Evolutionary conservation across 2,113 vertebrate genomes (phyloP).

Genomic region (Semnornis frantzii): DNA sequence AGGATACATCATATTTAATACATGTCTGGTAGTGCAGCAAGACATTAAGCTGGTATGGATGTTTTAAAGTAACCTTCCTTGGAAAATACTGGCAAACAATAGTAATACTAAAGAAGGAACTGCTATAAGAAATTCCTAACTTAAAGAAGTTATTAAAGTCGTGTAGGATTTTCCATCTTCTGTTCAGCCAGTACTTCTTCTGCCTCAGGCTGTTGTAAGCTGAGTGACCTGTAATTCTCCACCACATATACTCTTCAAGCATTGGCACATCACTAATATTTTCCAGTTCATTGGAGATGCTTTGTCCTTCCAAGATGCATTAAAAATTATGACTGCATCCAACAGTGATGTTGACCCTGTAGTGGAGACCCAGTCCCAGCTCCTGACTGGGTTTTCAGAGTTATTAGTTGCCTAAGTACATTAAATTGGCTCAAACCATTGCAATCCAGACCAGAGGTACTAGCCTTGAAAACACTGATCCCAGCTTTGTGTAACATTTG

Average conservation of each 20-base stretch:
- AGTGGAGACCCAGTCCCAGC: not conserved
- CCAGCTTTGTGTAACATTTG: not conserved
- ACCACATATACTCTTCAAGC: not conserved
- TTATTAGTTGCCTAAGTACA: not conserved
- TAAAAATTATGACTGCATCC: not conserved
- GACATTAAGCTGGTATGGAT: not conserved
- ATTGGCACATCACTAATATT: not conserved
- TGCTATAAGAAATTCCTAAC: not conserved
- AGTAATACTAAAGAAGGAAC: not conserved
- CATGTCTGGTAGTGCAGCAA: not conserved
- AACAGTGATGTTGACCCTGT: not conserved
- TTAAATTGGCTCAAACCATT: not conserved
- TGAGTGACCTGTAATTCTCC: not conserved
- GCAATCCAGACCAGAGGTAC: not conserved
- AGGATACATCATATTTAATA: not conserved
- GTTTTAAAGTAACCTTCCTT: conserved; percentile 30
- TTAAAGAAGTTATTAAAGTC: not conserved
- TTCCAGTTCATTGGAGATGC: not conserved
- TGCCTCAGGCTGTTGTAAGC: conserved; percentile 6
- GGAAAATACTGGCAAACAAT: conserved; percentile 41
- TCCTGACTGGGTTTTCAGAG: not conserved
- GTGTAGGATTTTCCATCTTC: conserved; percentile 38
- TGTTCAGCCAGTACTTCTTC: not conserved
- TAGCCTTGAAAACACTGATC: not conserved
- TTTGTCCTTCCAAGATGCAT: conserved; percentile 11